phyloP scores from a whole-genome alignment of 2,797 vertebrate species.

The Labeo calbasu region DNA sequence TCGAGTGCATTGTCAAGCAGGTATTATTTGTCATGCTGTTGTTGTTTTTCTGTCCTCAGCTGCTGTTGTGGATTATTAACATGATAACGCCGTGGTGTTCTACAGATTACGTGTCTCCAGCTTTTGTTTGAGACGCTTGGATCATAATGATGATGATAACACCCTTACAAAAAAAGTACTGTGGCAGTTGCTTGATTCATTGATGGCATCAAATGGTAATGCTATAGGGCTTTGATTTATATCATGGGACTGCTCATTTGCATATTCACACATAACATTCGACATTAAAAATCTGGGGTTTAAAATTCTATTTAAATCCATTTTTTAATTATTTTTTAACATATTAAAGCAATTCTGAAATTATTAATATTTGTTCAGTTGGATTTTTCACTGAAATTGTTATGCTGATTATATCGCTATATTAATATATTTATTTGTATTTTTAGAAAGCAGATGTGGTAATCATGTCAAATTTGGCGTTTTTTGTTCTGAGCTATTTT shows the following conservation, averaged over 20 bases:
- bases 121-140: conserved; percentile 40
- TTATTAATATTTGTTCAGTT: not conserved
- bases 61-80: conserved; percentile 59
- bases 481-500: not conserved
- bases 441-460: not conserved
- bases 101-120: conserved; percentile 42
- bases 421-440: not conserved
- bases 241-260: not conserved
- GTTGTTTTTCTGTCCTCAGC: conserved; percentile 58
- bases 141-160: conserved; percentile 27
- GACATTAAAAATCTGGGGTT: not conserved
- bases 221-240: conserved; percentile 21
- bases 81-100: conserved; percentile 40
- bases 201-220: conserved; percentile 17
- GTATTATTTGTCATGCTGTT: conserved; percentile 63
- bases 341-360: not conserved
- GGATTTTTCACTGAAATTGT: not conserved
- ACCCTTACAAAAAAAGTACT: conserved; percentile 11
- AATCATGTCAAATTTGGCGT: not conserved
- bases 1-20: conserved; percentile 76
- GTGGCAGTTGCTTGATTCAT: conserved; percentile 12
- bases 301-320: not conserved
- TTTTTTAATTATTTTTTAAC: not conserved
- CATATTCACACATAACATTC: conserved; percentile 15
- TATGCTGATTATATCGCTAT: not conserved